Base-by-base conservation (phyloP, 2,797 vertebrate genomes). In the Anguilla obscura region DNA sequence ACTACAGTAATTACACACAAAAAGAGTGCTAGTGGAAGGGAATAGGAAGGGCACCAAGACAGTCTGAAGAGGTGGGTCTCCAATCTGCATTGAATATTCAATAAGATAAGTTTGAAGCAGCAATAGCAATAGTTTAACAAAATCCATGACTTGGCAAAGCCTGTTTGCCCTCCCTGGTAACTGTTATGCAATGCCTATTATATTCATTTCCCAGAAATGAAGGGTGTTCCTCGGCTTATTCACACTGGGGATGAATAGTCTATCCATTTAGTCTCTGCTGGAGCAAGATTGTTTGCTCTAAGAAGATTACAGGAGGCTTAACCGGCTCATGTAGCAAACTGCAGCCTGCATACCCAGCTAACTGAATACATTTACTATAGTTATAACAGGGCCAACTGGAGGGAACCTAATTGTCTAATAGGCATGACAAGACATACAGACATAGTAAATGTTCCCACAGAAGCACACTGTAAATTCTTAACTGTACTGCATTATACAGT, bases 221-320 rank as follows among this genome's bases (percentile, higher is more conserved):
- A 74, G 48, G 69, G 5, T 40, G n/a, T 45, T 27, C 21, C 69
- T 56, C 27, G 86, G 88, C 50, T 83, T 89, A 85, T 86, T 87
- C 88, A 79, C 84, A 74, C 89, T 30, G 52, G 8, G 71, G 71
- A 85, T 71, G 83, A 76, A 87, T 80, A 18, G 54, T 86, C 66
- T 87, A 87, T 74, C 86, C 69, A 89, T 92, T 86, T 40, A 79
- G 69, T 33, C 27, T 71, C n/a, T 71, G 90, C 89, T 91, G 89
- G 89, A 90, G 88, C 27, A 36, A 87, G 85, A 89, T 60, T 21
- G 86, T 87, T 71, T 88, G 79, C 58, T 82, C 69, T 91, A 94
- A 92, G 87, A 82, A 79, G 92, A 93, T 93, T 93, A 94, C 88
- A 90, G n/a, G 86, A 87, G 89, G 87, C 89, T 90, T 71, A 79